Evolutionary conservation across 2,797 vertebrate species (phyloP).

Genomic region (Phrynocephalus guinanensis): DNA sequence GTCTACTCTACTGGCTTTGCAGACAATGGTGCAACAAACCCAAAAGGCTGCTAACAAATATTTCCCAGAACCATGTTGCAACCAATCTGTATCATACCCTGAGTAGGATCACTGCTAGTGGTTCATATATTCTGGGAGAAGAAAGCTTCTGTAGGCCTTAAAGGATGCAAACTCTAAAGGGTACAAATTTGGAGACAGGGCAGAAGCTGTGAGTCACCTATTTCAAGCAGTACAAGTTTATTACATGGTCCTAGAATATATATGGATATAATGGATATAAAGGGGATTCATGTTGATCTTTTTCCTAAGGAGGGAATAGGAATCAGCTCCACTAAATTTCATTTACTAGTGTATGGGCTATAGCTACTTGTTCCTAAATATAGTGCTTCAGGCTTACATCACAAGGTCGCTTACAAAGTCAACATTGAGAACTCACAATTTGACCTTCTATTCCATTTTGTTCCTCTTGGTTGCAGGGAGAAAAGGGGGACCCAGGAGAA

Average conservation of each 20-base stretch:
- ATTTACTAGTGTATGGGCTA: not conserved
- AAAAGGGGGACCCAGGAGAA: slow-evolving; percentile 75
- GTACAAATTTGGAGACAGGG: not conserved
- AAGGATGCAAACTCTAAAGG: not conserved
- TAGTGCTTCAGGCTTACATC: not conserved
- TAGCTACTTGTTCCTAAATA: too few species aligned
- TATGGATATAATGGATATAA: too few species aligned
- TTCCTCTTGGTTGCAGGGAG: slow-evolving; percentile 68
- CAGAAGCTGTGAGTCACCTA: not conserved
- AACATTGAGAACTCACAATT: not conserved
- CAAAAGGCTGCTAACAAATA: not conserved
- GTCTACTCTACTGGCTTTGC: not conserved
- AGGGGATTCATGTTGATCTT: not conserved
- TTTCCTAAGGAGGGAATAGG: not conserved
- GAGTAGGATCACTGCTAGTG: too few species aligned
- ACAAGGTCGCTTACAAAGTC: not conserved
- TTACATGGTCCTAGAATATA: not conserved
- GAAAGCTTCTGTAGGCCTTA: too few species aligned
- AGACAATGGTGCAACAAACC: not conserved
- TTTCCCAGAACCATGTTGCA: not conserved
- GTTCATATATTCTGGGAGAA: too few species aligned
- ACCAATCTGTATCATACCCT: too few species aligned
- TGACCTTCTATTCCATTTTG: not conserved
- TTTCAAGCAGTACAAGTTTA: not conserved
- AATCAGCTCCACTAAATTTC: not conserved